Conservation (phyloP, 1,140 invertebrate genomes). For the Platyscapa corneri region DNA sequence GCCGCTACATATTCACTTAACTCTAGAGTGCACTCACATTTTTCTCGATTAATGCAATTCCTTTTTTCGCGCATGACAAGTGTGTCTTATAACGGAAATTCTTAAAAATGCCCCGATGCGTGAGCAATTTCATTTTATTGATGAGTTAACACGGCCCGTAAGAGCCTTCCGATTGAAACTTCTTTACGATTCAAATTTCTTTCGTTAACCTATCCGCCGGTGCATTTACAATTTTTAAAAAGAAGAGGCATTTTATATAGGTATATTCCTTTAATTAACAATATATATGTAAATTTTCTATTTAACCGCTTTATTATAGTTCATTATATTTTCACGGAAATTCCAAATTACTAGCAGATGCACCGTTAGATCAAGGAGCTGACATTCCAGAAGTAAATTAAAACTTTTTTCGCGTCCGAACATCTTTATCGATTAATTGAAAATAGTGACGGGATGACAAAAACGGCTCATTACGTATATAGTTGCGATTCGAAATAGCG, state of each 20-base stretch:
- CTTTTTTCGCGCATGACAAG: neutral
- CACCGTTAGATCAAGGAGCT: neutral
- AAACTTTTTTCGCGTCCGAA: neutral
- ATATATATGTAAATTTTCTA: neutral
- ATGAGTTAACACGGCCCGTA: neutral
- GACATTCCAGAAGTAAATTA: neutral
- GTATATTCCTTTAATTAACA: neutral
- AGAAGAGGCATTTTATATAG: neutral
- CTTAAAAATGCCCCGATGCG: neutral
- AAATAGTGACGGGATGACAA: neutral
- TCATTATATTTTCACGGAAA: neutral
- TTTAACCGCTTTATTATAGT: neutral
- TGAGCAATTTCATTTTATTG: neutral
- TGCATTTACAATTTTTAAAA: neutral
- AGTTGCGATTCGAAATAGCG: neutral
- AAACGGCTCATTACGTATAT: neutral
- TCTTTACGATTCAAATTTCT: neutral
- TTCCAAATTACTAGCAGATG: neutral
- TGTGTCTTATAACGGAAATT: neutral
- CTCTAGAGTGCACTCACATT: neutral
- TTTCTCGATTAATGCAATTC: neutral
- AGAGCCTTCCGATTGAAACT: neutral
- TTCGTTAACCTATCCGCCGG: no score
- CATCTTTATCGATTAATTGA: neutral
- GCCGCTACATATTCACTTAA: neutral